These are phyloP conservation scores for Drosophila repleta DNA, from an alignment of 1,140 invertebrate genomes.

Conservation along the genomic window DNA sequence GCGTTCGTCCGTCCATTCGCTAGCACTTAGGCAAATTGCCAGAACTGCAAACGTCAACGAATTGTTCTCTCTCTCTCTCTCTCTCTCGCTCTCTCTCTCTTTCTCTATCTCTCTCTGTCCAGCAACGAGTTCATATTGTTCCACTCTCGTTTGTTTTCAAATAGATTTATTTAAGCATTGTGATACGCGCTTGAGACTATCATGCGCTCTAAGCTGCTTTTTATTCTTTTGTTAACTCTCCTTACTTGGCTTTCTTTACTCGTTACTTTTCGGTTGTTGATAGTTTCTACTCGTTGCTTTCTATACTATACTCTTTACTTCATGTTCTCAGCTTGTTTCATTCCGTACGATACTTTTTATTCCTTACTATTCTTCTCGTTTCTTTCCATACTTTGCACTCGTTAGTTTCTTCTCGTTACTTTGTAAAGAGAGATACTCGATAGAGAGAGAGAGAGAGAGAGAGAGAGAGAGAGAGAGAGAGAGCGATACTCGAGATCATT, in stretches of 20 bases:
- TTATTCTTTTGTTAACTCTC: too few relatives aligned
- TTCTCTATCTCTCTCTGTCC: not conserved
- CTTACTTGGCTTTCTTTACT: too few relatives aligned
- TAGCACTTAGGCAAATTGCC: slow-evolving; percentile 79
- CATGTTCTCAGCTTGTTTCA: not conserved
- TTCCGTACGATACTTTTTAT: too few relatives aligned
- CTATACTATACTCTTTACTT: slow-evolving; percentile 4
- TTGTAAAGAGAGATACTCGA: too few relatives aligned
- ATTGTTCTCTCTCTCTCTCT: not conserved
- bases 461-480: too few relatives aligned
- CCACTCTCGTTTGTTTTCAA: too few relatives aligned
- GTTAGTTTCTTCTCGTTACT: too few relatives aligned
- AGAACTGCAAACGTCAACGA: slow-evolving; percentile 26
- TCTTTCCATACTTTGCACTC: too few relatives aligned
- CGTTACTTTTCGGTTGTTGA: not conserved
- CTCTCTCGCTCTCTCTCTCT: not conserved
- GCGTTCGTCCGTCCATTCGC: slow-evolving; percentile 53
- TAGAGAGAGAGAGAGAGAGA: too few relatives aligned
- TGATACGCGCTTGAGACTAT: not conserved
- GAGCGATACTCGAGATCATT: not conserved
- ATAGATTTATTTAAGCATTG: not conserved
- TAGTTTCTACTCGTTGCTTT: not conserved
- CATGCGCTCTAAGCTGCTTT: too few relatives aligned
- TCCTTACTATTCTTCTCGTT: too few relatives aligned
- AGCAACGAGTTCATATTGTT: not conserved